Evolutionary conservation across 2,888 invertebrate species (phyloP), one percentile per base, ranked within the genome.

Genomic region (Agrotis puta): DNA sequence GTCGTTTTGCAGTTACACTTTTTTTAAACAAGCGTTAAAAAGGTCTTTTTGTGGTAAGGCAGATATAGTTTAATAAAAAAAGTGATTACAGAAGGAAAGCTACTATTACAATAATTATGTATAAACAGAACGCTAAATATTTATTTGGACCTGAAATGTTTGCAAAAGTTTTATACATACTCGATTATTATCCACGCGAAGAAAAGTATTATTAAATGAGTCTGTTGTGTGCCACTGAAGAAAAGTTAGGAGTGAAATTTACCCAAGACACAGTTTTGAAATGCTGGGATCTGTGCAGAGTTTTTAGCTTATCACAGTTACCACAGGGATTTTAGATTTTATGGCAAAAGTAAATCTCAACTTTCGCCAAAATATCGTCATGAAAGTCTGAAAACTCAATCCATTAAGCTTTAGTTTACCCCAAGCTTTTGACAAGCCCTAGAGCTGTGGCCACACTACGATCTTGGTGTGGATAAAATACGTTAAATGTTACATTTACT

Each of bases 361-460:
- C 66, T 76, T 76, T 64, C 50, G 70, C 61, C 61, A 76, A 70
- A 81, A 81, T 76, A 70, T 62, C 18, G 61, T 64, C 63, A 67
- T 81, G 70, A 76, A 76, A 66, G 77, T 76, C 33, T 16, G 64
- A 33, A 69, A 79, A 70, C 79, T 79, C 33, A 22, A 50, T 67
- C 53, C 66, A 70, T 66, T 64, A 57, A 14, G 58, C 27, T 63
- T 63, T n/a, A 74, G 56, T 47, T 81, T 65, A 48, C 59, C 54
- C 43, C 27, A 54, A 51, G 54, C 33, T 63, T 63, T 47, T 18
- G 14, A 22, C 2, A 6, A 22, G 20, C 18, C 11, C 20, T 20
- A 48, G 43, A 53, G 47, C 14, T 53, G 47, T 57, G 22, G 18
- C 20, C 33, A 64, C 13, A 64, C 14, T 6, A 24, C 9, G 3